These are phyloP conservation scores for Cataglyphis hispanica DNA, from an alignment of 1,140 invertebrate species.

Conservation along the genomic window DNA sequence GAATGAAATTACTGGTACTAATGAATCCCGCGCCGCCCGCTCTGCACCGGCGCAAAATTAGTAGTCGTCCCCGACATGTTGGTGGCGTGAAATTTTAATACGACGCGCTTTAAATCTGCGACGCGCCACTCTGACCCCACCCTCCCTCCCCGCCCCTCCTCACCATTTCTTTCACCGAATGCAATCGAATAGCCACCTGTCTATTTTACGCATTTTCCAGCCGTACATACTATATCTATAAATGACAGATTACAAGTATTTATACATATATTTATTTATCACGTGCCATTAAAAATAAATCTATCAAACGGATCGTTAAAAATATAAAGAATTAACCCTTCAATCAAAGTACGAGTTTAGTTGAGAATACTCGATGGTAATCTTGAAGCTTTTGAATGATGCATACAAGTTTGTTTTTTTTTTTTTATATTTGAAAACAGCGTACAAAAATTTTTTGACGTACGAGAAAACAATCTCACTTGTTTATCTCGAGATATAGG, in stretches of 20 bases:
- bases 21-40: conserved; percentile 54
- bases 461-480: neutral
- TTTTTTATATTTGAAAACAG: neutral
- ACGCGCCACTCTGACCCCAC: conserved; percentile 15
- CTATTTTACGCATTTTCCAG: conserved; percentile 18
- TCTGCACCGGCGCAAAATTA: conserved; percentile 48
- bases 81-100: conserved; percentile 61
- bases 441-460: neutral
- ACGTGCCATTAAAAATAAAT: conserved; percentile 6
- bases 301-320: conserved; percentile 11
- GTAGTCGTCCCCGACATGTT: conserved; percentile 58
- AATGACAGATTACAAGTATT: neutral
- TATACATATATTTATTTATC: neutral
- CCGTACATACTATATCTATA: neutral
- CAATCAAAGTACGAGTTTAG: neutral
- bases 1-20: conserved; percentile 64
- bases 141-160: neutral
- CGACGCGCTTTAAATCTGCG: conserved; percentile 56
- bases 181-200: conserved; percentile 42
- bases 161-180: neutral
- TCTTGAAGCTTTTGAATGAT: neutral
- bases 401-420: neutral
- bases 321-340: conserved; percentile 7
- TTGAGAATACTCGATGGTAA: neutral
- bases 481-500: neutral